These are phyloP conservation scores for Cavia porcellus DNA, from an alignment of 2,113 vertebrate genomes.

Conservation along the genomic window DNA sequence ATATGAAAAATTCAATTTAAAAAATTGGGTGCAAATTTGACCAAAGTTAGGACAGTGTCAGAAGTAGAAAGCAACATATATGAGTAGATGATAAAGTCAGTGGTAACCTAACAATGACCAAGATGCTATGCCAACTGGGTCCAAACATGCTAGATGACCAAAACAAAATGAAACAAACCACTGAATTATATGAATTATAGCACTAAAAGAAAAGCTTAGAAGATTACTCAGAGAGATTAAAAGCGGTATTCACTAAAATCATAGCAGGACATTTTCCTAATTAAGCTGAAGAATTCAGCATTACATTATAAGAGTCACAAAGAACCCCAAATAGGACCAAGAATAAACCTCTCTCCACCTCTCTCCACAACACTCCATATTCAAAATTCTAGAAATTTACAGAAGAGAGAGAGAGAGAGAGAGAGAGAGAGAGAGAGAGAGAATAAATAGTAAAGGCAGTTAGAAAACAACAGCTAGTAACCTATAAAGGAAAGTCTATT, in stretches of 20 bases:
- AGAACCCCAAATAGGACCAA: neutral
- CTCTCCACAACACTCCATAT: neutral
- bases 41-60: neutral
- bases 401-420: neutral
- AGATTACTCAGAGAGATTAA: neutral
- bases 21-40: neutral
- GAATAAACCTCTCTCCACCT: no score
- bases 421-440: no score
- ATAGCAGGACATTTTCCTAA: neutral
- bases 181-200: neutral
- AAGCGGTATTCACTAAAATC: neutral
- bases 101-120: neutral
- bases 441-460: neutral
- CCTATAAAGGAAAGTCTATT: neutral
- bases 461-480: neutral
- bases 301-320: neutral
- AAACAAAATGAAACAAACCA: neutral
- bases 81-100: neutral
- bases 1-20: neutral
- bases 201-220: neutral
- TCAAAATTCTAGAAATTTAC: neutral
- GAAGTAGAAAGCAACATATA: neutral
- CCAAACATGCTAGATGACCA: neutral
- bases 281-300: neutral
- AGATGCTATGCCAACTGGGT: neutral